Evolutionary conservation across 2,797 vertebrate species (phyloP).

Genomic region (Acanthopagrus latus): DNA sequence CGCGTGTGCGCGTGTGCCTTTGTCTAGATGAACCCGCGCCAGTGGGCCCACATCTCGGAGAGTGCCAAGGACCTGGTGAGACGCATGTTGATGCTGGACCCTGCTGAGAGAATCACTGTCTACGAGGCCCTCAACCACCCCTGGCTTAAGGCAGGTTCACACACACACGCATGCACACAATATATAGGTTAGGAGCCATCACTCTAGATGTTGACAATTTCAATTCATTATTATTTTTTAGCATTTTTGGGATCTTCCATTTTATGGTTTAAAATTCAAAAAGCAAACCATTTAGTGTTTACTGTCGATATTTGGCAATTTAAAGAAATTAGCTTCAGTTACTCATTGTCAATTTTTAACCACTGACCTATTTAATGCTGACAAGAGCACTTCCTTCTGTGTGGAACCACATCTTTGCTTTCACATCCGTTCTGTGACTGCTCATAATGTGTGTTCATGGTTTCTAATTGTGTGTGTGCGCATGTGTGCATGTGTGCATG

Average conservation of each 20-base stretch:
- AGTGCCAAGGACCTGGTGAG: conserved; percentile 98
- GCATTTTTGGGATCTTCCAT: too few species aligned
- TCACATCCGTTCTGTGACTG: conserved; percentile 32
- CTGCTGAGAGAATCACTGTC: conserved; percentile 98
- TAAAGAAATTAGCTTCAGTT: accelerated
- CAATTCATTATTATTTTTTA: neutral
- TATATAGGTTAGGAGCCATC: neutral
- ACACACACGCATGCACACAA: neutral
- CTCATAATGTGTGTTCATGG: neutral
- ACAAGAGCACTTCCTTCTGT: conserved; percentile 42
- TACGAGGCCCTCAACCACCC: conserved; percentile 99
- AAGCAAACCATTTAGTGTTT: neutral
- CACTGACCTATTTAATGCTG: neutral
- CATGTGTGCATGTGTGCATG: neutral
- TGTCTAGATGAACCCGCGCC: conserved; percentile 95
- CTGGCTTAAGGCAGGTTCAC: conserved; percentile 92
- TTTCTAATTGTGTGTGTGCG: neutral
- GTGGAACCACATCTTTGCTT: conserved; percentile 25
- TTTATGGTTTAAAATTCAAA: neutral
- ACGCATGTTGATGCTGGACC: conserved; percentile 99
- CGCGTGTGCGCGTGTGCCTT: conserved; percentile 11
- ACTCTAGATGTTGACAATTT: neutral
- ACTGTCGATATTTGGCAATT: neutral
- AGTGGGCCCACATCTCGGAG: conserved; percentile 99
- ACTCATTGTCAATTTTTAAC: conserved; percentile 10